phyloP scores from a whole-genome alignment of 1,140 invertebrate species.

The Diorhabda sublineata region DNA sequence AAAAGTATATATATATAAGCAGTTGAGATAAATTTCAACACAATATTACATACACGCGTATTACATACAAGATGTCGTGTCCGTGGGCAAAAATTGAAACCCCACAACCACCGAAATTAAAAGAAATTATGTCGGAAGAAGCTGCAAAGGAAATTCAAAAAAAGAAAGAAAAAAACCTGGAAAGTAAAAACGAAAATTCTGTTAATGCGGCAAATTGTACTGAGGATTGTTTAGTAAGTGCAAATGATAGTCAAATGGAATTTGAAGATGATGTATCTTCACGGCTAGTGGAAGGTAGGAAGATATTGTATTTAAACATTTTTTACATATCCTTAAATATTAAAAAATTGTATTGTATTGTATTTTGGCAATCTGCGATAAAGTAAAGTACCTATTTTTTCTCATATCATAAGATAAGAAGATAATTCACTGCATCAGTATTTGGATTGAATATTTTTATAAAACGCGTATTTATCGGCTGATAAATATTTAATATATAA shows the following conservation, averaged over 20 bases:
- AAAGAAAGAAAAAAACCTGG: conserved; percentile 54
- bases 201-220: too few relatives aligned
- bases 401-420: too few relatives aligned
- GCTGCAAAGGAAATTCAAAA: conserved; percentile 67
- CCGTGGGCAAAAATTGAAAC: conserved; percentile 58
- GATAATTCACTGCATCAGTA: too few relatives aligned
- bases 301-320: conserved; percentile 82
- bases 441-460: too few relatives aligned
- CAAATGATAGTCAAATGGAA: not conserved
- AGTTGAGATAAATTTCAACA: too few relatives aligned
- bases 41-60: too few relatives aligned
- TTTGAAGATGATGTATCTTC: not conserved
- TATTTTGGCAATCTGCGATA: too few relatives aligned
- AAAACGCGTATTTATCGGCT: too few relatives aligned
- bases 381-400: too few relatives aligned
- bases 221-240: not conserved
- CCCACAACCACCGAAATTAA: conserved; percentile 52
- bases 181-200: conserved; percentile 6
- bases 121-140: conserved; percentile 82
- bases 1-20: not conserved
- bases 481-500: too few relatives aligned
- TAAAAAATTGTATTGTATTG: not conserved
- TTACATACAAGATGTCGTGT: conserved; percentile 52
- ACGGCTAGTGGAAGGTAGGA: conserved; percentile 62
- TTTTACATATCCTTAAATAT: conserved; percentile 54